phyloP scores from a whole-genome alignment of 2,113 vertebrate genomes.

The Atherinomorus stipes region DNA sequence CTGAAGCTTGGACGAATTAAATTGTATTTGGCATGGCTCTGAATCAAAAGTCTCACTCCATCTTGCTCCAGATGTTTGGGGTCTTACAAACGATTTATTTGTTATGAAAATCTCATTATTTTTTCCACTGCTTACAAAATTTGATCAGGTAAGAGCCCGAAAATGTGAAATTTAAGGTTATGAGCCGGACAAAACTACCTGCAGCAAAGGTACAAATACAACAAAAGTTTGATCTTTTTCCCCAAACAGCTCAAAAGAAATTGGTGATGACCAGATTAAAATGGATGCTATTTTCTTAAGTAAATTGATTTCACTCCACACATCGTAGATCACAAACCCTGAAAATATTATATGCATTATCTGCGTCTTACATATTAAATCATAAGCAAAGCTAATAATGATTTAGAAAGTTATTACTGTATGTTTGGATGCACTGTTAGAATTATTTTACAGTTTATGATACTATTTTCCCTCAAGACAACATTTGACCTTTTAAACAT shows the following conservation, averaged over 20 bases:
- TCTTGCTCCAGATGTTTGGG: background rate
- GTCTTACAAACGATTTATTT: slow-evolving; percentile 24
- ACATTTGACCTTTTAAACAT: slow-evolving; percentile 11
- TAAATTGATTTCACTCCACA: too few species aligned
- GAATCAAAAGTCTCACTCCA: slow-evolving; percentile 18
- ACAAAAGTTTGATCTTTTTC: background rate
- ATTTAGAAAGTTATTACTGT: too few species aligned
- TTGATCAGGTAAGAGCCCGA: slow-evolving; percentile 6
- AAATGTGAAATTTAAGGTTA: slow-evolving; percentile 1
- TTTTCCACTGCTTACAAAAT: background rate
- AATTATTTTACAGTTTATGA: too few species aligned
- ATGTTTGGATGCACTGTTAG: too few species aligned
- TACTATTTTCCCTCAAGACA: background rate
- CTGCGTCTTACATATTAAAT: too few species aligned
- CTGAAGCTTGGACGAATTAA: slow-evolving; percentile 27
- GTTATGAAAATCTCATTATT: slow-evolving; percentile 11
- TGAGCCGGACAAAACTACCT: slow-evolving; percentile 7
- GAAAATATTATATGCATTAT: background rate
- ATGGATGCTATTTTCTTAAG: background rate
- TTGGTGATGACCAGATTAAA: background rate
- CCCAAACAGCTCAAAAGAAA: background rate
- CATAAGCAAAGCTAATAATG: too few species aligned
- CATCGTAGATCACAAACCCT: background rate
- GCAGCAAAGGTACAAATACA: background rate
- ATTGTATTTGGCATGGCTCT: slow-evolving; percentile 32